Conservation (phyloP, 1,140 invertebrate genomes). For the Cydia pomonella region DNA sequence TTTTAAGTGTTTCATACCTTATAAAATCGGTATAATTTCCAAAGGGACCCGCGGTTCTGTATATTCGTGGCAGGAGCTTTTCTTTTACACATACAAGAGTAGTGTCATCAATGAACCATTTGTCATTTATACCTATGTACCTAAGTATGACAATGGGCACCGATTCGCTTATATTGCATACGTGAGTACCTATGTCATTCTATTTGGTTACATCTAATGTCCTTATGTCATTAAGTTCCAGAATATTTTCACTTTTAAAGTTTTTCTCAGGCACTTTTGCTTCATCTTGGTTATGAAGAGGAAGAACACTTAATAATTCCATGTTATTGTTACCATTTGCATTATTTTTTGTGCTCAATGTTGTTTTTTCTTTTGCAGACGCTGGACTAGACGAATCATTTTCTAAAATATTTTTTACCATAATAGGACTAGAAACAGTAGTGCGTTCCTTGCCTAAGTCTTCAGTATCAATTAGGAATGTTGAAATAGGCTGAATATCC, state of each 20-base stretch:
- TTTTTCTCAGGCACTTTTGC: conserved; percentile 47
- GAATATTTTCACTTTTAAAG: conserved; percentile 57
- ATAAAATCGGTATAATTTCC: too few species aligned
- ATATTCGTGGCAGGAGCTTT: too few species aligned
- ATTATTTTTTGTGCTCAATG: conserved; percentile 30
- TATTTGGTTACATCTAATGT: conserved; percentile 63
- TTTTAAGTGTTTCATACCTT: too few species aligned
- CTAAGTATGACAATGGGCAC: neutral
- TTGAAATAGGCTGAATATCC: conserved; percentile 51
- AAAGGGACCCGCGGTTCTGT: too few species aligned
- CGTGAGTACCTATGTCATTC: conserved; percentile 42
- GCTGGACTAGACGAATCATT: conserved; percentile 36
- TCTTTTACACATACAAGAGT: neutral
- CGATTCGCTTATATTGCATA: neutral
- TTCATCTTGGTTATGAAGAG: conserved; percentile 49
- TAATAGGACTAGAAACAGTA: conserved; percentile 42
- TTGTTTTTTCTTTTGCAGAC: conserved; percentile 35
- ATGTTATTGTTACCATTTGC: conserved; percentile 47
- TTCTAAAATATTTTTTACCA: conserved; percentile 36
- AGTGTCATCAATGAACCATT: neutral
- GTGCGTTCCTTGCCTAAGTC: conserved; percentile 55
- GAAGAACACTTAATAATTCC: conserved; percentile 63
- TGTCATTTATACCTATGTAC: neutral
- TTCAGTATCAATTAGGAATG: conserved; percentile 69
- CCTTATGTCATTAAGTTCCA: conserved; percentile 70